A percentile compares a stretch with the other conserved stretches of the same genome.
These are phyloP conservation scores for Hemaris fuciformis DNA, from an alignment of 2,888 invertebrate genomes.

Conservation along the genomic window DNA sequence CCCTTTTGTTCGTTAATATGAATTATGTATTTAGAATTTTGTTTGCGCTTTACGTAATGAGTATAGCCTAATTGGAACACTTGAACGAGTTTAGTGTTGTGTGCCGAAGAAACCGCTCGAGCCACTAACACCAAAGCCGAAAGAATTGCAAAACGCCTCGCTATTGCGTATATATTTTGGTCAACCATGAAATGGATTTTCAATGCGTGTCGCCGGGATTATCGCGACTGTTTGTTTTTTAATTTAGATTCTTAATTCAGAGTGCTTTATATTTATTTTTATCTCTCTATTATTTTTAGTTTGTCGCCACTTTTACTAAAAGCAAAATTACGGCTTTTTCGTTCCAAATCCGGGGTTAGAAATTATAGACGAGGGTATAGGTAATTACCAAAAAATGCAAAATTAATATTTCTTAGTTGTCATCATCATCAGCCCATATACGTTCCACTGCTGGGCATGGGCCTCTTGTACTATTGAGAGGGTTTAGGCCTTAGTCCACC, in stretches of 20 bases:
- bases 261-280: neutral
- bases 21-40: neutral
- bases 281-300: neutral
- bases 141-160: constrained; percentile 35
- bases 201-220: constrained; percentile 25
- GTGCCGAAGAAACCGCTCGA: constrained; percentile 19
- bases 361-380: no score
- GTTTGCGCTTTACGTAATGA: constrained; percentile 25
- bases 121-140: constrained; percentile 22
- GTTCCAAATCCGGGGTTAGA: no score
- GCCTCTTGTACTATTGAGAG: no score
- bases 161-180: constrained; percentile 37
- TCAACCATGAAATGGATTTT: constrained; percentile 42
- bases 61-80: constrained; percentile 25
- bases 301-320: no score
- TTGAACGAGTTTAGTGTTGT: constrained; percentile 26
- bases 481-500: no score
- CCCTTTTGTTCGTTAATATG: neutral
- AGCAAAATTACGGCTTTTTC: no score
- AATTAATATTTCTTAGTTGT: no score
- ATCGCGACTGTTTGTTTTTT: constrained; percentile 13
- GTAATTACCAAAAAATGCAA: no score
- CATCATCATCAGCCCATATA: no score
- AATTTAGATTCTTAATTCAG: neutral
- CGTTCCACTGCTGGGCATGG: no score